A percentile compares a stretch with the other conserved stretches of the same genome.
phyloP scores from a whole-genome alignment of 2,797 vertebrate genomes.

The Darevskia nairensis region DNA sequence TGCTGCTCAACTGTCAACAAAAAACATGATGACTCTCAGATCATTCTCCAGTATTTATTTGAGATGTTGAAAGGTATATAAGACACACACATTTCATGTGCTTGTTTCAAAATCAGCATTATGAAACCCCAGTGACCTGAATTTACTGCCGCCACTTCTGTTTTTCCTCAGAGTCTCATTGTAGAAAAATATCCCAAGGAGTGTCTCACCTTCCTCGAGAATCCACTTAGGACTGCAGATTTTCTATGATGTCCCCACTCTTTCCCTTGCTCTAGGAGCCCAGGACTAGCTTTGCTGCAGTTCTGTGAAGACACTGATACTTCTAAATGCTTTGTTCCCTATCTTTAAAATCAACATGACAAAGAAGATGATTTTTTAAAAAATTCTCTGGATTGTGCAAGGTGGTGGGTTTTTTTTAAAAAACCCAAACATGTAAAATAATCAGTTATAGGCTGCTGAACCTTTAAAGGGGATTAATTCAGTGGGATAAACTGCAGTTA shows the following conservation, averaged over 20 bases:
- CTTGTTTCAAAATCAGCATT: neutral
- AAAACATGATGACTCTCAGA: neutral
- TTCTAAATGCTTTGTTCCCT: slow-evolving; percentile 27
- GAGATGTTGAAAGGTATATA: neutral
- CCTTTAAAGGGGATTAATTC: slow-evolving; percentile 81
- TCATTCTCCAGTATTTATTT: neutral
- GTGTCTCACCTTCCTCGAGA: slow-evolving; percentile 18
- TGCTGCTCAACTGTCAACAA: neutral
- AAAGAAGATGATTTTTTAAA: slow-evolving; percentile 20
- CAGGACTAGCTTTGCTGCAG: rapidly evolving
- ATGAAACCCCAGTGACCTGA: slow-evolving; percentile 44
- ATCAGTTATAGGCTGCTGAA: slow-evolving; percentile 70
- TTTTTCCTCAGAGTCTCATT: neutral
- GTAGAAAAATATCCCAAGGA: neutral
- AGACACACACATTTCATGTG: neutral
- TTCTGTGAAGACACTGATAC: slow-evolving; percentile 32
- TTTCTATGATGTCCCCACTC: slow-evolving; percentile 23
- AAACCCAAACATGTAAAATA: slow-evolving; percentile 54
- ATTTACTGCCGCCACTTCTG: slow-evolving; percentile 19
- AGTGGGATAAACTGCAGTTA: slow-evolving; percentile 80
- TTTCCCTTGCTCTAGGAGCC: slow-evolving; percentile 30
- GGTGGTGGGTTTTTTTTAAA: neutral
- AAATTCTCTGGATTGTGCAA: slow-evolving; percentile 10
- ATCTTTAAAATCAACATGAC: slow-evolving; percentile 56
- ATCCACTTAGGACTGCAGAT: neutral